Evolutionary conservation across 1,140 invertebrate species (phyloP), one percentile per base, ranked within the genome.

Genomic region (Homalodisca vitripennis): DNA sequence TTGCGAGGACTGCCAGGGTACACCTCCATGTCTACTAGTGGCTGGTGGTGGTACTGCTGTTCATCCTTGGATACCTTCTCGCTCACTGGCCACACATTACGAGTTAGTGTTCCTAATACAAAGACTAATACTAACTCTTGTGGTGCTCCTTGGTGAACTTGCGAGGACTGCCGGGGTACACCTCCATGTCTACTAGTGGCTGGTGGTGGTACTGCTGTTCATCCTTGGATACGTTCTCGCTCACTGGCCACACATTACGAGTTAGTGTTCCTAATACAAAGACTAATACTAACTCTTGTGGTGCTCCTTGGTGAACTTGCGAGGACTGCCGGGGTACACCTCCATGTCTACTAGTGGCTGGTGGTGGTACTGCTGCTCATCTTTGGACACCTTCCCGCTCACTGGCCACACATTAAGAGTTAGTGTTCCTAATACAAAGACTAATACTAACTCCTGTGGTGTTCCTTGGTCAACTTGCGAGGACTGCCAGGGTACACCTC

Each of bases 111-210:
- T n/a, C n/a, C n/a, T n/a, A n/a, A n/a, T n/a, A n/a, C n/a, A n/a
- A n/a, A n/a, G n/a, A n/a, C n/a, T n/a, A n/a, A n/a, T n/a, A n/a
- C n/a, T n/a, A n/a, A n/a, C n/a, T n/a, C n/a, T n/a, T n/a, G n/a
- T n/a, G n/a, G n/a, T n/a, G 32, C n/a, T n/a, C 27, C n/a, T 47
- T n/a, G n/a, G n/a, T n/a, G 14, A n/a, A 3, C 6, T 22, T 14
- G 22, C 48, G 48, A 51, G 48, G 48, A 51, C 48, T 51, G 3
- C 48, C 48, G 3, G 1, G 68, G 46, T 32, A 29, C 20, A 17
- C 31, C 24, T 24, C 63, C 46, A 47, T 68, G 29, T 30, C 34
- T 34, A 14, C 41, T 53, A 20, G 41, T n/a, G n/a, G n/a, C n/a
- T n/a, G n/a, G n/a, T n/a, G n/a, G n/a, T n/a, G n/a, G n/a, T n/a